Evolutionary conservation across 2,113 vertebrate species (phyloP).

Genomic region (Zosterops lateralis): DNA sequence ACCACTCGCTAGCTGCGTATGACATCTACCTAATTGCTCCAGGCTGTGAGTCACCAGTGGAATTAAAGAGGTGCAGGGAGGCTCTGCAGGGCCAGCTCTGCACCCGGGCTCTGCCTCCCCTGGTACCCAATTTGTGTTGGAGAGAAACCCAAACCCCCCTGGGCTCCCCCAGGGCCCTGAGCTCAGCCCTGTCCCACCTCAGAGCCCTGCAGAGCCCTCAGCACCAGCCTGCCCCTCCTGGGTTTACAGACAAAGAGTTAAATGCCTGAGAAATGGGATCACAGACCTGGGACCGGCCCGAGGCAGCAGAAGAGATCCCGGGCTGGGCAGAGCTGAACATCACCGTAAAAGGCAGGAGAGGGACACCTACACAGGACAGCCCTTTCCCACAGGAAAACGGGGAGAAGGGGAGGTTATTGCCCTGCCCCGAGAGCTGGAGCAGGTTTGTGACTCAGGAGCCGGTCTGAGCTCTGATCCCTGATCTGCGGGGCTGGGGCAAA

Average conservation of each 20-base stretch:
- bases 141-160: not conserved
- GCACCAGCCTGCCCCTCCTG: fast-evolving
- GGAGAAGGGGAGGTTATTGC: not conserved
- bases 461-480: not conserved
- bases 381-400: not conserved
- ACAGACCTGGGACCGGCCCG: not conserved
- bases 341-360: not conserved
- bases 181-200: not conserved
- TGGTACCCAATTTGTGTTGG: not conserved
- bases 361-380: not conserved
- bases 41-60: slow-evolving; percentile 47
- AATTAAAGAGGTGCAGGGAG: not conserved
- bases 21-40: slow-evolving; percentile 49
- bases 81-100: not conserved
- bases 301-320: not conserved
- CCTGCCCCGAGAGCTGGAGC: not conserved
- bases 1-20: slow-evolving; percentile 11
- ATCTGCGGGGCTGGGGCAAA: not conserved
- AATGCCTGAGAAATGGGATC: not conserved
- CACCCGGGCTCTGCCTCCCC: not conserved
- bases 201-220: not conserved
- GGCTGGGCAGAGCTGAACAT: not conserved
- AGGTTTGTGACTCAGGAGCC: fast-evolving
- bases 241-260: not conserved
- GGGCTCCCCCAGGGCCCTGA: not conserved